These are phyloP conservation scores for Gephyroberyx darwinii DNA, from an alignment of 2,797 vertebrate genomes.

Conservation along the genomic window DNA sequence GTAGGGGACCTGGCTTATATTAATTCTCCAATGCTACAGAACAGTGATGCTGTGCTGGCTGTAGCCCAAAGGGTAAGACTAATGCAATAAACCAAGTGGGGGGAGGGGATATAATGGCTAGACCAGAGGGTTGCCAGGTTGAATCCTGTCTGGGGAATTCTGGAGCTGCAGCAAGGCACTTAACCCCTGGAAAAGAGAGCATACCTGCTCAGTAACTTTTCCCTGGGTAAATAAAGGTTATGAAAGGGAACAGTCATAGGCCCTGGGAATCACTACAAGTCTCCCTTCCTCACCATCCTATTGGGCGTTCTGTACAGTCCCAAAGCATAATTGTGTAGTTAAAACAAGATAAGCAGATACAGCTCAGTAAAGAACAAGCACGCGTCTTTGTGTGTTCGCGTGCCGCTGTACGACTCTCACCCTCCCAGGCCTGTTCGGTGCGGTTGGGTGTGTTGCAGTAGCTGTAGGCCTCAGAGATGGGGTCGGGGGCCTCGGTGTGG, in stretches of 20 bases:
- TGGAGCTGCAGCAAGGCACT: no score
- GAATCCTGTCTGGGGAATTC: background rate
- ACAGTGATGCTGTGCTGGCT: conserved; percentile 1
- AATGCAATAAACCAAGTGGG: background rate
- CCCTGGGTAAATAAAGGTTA: background rate
- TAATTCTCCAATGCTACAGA: conserved; percentile 2
- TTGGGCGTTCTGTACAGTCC: background rate
- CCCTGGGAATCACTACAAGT: no score
- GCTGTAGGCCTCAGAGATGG: conserved; percentile 87
- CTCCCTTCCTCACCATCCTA: background rate
- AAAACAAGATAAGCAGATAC: no score
- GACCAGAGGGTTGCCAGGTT: background rate
- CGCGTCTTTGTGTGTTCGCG: no score
- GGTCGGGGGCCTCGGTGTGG: conserved; percentile 84
- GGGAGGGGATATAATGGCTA: no score
- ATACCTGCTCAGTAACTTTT: background rate
- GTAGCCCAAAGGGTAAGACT: background rate
- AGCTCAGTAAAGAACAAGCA: no score
- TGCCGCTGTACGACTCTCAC: conserved; percentile 74
- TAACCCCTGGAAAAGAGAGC: background rate
- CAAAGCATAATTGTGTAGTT: no score
- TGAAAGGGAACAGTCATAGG: background rate
- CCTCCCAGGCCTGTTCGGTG: conserved; percentile 92
- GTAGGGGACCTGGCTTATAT: background rate
- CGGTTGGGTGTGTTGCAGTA: conserved; percentile 93